Percentiles rank a stretch among this genome's conserved stretches.
phyloP scores from a whole-genome alignment of 2,888 invertebrate species.

The Eremobia ochroleuca region DNA sequence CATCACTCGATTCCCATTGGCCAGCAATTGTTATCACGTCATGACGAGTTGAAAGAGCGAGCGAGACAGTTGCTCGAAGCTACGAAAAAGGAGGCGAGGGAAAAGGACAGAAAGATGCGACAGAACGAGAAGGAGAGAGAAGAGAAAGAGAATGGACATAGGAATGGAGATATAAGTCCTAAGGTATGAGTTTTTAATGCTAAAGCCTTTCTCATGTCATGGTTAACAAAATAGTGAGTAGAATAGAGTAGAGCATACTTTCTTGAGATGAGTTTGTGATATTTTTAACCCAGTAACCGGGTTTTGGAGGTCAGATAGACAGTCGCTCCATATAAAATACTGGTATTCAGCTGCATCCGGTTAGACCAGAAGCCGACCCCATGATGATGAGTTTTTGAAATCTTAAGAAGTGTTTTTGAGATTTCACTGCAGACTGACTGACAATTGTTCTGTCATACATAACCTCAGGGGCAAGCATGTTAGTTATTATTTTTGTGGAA shows the following conservation, averaged over 20 bases:
- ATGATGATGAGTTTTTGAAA: too few species aligned
- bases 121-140: constrained; percentile 85
- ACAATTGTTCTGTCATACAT: too few species aligned
- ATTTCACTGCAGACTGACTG: too few species aligned
- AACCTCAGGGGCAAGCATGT: too few species aligned
- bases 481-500: too few species aligned
- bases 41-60: constrained; percentile 96
- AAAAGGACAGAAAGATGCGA: constrained; percentile 80
- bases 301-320: too few species aligned
- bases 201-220: constrained; percentile 2
- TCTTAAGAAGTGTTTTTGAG: too few species aligned
- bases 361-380: too few species aligned
- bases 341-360: too few species aligned
- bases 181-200: constrained; percentile 77
- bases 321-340: too few species aligned
- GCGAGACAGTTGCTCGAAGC: constrained; percentile 96
- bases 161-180: constrained; percentile 84
- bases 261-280: too few species aligned
- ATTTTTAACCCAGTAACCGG: too few species aligned
- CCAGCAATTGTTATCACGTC: constrained; percentile 94
- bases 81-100: constrained; percentile 93
- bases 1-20: constrained; percentile 74
- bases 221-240: not conserved
- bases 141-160: constrained; percentile 88
- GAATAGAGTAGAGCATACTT: not conserved